These are phyloP conservation scores for Gryllus bimaculatus DNA, from an alignment of 1,140 invertebrate genomes.

Conservation along the genomic window DNA sequence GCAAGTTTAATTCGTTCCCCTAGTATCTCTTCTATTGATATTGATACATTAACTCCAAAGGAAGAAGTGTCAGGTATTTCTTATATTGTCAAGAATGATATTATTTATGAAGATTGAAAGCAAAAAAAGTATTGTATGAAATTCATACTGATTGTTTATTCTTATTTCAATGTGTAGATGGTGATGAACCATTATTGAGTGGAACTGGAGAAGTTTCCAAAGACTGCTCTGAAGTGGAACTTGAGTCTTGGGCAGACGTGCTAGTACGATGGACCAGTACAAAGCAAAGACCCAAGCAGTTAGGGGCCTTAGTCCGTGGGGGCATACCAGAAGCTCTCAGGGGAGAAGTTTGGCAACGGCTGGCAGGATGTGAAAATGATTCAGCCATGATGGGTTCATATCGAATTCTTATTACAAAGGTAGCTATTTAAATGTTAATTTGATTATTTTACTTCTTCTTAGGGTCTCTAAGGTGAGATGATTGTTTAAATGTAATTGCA, in stretches of 20 bases:
- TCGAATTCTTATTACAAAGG: slow-evolving; percentile 83
- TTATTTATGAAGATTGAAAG: background rate
- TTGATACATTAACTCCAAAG: slow-evolving; percentile 63
- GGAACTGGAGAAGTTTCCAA: slow-evolving; percentile 94
- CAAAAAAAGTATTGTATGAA: background rate
- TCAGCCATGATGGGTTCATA: slow-evolving; percentile 85
- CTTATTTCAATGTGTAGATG: slow-evolving; percentile 43
- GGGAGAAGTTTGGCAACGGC: slow-evolving; percentile 93
- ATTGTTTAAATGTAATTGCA: slow-evolving; percentile 33
- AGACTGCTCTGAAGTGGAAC: slow-evolving; percentile 85
- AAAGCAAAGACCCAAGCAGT: slow-evolving; percentile 62
- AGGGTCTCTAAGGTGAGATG: too few species aligned
- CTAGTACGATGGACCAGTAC: slow-evolving; percentile 62
- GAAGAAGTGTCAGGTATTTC: slow-evolving; percentile 66
- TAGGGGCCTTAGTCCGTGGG: slow-evolving; percentile 66
- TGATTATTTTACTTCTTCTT: background rate
- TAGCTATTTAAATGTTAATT: slow-evolving; percentile 31
- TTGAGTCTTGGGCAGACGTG: slow-evolving; percentile 88
- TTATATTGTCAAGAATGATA: background rate
- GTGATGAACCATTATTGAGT: slow-evolving; percentile 90
- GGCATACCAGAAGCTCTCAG: slow-evolving; percentile 93
- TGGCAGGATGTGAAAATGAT: slow-evolving; percentile 77
- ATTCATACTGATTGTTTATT: background rate
- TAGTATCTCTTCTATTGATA: slow-evolving; percentile 60
- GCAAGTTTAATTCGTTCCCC: slow-evolving; percentile 62